Base-by-base conservation (phyloP, 1,140 invertebrate genomes). In the Dreissena rostriformis region DNA sequence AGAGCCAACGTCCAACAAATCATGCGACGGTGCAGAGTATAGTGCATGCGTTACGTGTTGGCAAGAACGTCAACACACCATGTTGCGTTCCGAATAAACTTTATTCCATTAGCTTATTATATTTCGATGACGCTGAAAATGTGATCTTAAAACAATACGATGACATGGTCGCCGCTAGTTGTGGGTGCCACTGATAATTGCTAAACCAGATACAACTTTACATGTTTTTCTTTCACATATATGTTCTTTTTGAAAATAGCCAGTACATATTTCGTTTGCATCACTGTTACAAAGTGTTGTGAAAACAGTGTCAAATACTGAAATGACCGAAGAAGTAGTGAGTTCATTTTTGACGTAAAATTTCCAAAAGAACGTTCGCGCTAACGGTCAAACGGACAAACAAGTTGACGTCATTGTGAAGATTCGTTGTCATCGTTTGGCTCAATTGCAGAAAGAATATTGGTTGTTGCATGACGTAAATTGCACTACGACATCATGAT, bases 61-160 rank as follows among this genome's bases (percentile, higher is more conserved):
- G 93, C 1, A 92, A 94, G 67, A 94, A 94, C 28, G 93, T 96
- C 8, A 93, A 93, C 5, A 93, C 93, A 73, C 95, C 95, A 0
- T 96, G 96, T 83, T 96, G 96, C 88, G 96, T 96, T 5, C 96
- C 96, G 0, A 95, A 95, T 14, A 95, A 95, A 85, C 94, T 96
- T 22, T 93, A 94, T 19, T 94, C 95, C 52, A 94, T 96, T 39
- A 95, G 94, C 72, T 93, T 96, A 24, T 94, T 96, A 61, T 96
- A 95, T 89, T 96, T 95, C 87, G 95, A 96, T 88, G 95, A 95
- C 78, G 94, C 95, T 70, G 94, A 94, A 70, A 96, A 96, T 90
- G 95, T 96, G 57, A 94, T 96, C 12, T 92, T 96, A n/a, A 96
- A 96, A 91, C 95, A 95, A 85, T 96, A 96, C 87, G 94, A 96